These are phyloP conservation scores for Serilophus lunatus DNA, from an alignment of 2,113 vertebrate species.

Conservation along the genomic window DNA sequence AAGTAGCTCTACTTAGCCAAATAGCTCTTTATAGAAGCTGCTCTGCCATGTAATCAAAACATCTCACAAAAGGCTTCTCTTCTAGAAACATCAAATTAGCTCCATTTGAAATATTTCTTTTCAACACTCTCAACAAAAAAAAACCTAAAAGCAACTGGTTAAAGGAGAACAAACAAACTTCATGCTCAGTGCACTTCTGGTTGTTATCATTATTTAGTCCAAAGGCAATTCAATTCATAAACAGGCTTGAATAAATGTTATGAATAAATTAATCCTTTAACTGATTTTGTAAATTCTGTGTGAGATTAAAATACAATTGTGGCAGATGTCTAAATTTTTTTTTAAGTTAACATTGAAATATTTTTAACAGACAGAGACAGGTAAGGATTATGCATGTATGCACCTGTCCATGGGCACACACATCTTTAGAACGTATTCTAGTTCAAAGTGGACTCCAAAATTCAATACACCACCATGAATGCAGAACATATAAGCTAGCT, in stretches of 20 bases:
- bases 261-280: not conserved
- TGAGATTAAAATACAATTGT: too few relatives aligned
- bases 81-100: not conserved
- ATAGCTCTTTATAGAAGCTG: not conserved
- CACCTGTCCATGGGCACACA: rapidly evolving
- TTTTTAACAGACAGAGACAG: not conserved
- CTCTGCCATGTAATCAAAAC: slow-evolving; percentile 8
- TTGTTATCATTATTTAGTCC: not conserved
- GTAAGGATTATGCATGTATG: rapidly evolving
- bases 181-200: not conserved
- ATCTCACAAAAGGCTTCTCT: not conserved
- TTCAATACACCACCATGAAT: not conserved
- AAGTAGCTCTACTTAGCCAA: not conserved
- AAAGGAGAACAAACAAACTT: not conserved
- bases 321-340: too few relatives aligned
- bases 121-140: not conserved
- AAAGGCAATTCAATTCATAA: not conserved
- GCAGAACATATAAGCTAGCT: not conserved
- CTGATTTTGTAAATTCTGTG: too few relatives aligned
- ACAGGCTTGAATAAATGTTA: not conserved
- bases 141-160: not conserved
- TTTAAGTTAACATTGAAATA: not conserved
- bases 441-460: not conserved
- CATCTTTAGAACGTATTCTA: not conserved
- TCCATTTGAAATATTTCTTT: not conserved